phyloP scores from a whole-genome alignment of 2,113 vertebrate species.

The Bombycilla garrulus region DNA sequence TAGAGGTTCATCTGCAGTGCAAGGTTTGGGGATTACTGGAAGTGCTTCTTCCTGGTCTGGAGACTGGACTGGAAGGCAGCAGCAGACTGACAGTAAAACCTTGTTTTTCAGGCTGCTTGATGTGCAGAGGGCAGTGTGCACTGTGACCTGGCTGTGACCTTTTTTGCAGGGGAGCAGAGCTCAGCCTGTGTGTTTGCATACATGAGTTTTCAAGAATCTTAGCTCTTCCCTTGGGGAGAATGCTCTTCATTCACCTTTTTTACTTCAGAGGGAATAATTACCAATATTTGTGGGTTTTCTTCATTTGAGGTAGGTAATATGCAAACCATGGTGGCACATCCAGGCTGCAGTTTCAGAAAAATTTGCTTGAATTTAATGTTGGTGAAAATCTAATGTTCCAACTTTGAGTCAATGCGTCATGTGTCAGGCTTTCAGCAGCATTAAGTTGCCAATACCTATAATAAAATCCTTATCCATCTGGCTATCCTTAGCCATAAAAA shows the following conservation, averaged over 20 bases:
- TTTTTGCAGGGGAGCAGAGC: not conserved
- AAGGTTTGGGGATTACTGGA: not conserved
- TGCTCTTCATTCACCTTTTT: not conserved
- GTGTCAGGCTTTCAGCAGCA: slow-evolving; percentile 51
- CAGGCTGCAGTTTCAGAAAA: not conserved
- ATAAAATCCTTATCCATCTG: slow-evolving; percentile 62
- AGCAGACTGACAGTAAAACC: not conserved
- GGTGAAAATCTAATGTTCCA: slow-evolving; percentile 31
- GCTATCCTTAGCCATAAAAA: slow-evolving; percentile 27
- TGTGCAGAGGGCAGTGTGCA: not conserved
- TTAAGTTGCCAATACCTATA: slow-evolving; percentile 49
- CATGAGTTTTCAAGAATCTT: not conserved
- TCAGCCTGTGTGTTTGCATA: accelerated
- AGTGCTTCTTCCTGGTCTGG: not conserved
- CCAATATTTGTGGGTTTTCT: not conserved
- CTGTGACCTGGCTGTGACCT: not conserved
- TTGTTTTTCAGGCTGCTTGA: not conserved
- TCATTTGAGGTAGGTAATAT: not conserved
- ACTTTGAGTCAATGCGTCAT: not conserved
- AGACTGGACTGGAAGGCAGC: not conserved
- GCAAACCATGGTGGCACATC: not conserved
- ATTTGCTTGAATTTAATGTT: not conserved
- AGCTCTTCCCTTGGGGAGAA: not conserved
- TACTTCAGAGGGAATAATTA: not conserved
- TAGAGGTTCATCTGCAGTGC: not conserved